Evolutionary conservation across 2,113 vertebrate genomes (phyloP).

Genomic region (Plestiodon gilberti): DNA sequence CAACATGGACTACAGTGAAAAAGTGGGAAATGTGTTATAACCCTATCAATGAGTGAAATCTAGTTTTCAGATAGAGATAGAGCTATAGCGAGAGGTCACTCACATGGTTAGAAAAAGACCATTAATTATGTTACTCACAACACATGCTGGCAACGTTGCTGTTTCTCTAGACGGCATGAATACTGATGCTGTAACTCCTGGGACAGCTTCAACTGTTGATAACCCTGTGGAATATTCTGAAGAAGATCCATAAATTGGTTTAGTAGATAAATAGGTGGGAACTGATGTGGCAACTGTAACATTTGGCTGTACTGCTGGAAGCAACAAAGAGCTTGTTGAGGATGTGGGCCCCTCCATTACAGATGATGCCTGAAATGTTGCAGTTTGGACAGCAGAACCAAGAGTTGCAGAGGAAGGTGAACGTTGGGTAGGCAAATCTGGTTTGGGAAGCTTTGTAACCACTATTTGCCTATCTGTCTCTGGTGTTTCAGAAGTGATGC

Average conservation of each 20-base stretch:
- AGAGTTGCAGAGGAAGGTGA: slow-evolving; percentile 11
- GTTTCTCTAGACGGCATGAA: slow-evolving; percentile 44
- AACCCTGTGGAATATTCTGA: slow-evolving; percentile 45
- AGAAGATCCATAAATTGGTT: slow-evolving; percentile 43
- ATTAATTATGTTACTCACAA: slow-evolving; percentile 68
- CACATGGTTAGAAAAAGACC: not conserved
- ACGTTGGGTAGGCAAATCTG: not conserved
- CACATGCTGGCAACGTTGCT: slow-evolving; percentile 59
- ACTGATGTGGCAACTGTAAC: slow-evolving; percentile 35
- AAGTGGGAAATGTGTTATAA: too few species aligned
- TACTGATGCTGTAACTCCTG: slow-evolving; percentile 19
- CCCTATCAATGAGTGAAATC: not conserved
- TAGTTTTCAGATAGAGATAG: too few species aligned
- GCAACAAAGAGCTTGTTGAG: slow-evolving; percentile 21
- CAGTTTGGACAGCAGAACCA: slow-evolving; percentile 16
- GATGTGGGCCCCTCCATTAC: not conserved
- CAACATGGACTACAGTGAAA: not conserved
- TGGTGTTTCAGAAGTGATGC: accelerated
- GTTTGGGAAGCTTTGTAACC: not conserved
- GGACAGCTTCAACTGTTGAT: slow-evolving; percentile 20
- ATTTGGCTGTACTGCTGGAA: slow-evolving; percentile 33
- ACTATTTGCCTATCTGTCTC: slow-evolving; percentile 28
- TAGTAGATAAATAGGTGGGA: slow-evolving; percentile 41
- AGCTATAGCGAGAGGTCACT: not conserved
- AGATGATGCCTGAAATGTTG: slow-evolving; percentile 11